Percentiles rank a stretch among this genome's conserved stretches.
Evolutionary conservation across 2,888 invertebrate genomes (phyloP).

Genomic region (Diaphora mendica): DNA sequence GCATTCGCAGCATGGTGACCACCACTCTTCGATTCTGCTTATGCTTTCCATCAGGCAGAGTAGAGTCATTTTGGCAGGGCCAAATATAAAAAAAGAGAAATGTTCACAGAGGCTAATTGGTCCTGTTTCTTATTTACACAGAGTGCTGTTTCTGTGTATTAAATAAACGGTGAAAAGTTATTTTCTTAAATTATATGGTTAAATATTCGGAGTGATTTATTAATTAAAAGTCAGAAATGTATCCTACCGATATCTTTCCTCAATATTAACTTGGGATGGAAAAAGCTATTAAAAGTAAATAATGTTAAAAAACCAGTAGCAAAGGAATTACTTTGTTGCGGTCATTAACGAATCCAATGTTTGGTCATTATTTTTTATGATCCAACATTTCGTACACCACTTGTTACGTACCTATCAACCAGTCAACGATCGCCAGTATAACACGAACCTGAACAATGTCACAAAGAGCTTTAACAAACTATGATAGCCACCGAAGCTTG

Average conservation of each 20-base stretch:
- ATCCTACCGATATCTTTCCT: not conserved
- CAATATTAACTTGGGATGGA: not conserved
- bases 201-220: not conserved
- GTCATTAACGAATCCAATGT: conserved; percentile 39
- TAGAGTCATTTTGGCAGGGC: no score
- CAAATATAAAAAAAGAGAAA: no score
- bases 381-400: conserved; percentile 45
- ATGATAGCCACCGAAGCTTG: not conserved
- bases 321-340: conserved; percentile 43
- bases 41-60: no score
- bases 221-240: not conserved
- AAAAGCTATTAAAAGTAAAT: not conserved
- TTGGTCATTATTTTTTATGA: conserved; percentile 62
- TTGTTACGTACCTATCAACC: conserved; percentile 58
- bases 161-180: no score
- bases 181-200: no score
- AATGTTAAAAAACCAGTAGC: not conserved
- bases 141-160: no score
- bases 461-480: conserved; percentile 16
- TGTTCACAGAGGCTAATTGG: no score
- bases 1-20: no score
- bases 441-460: conserved; percentile 32
- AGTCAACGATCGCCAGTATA: conserved; percentile 43
- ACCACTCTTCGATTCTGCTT: no score
- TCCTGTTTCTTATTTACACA: no score